Base-by-base conservation (phyloP, 2,797 vertebrate species). In the Gephyroberyx darwinii region DNA sequence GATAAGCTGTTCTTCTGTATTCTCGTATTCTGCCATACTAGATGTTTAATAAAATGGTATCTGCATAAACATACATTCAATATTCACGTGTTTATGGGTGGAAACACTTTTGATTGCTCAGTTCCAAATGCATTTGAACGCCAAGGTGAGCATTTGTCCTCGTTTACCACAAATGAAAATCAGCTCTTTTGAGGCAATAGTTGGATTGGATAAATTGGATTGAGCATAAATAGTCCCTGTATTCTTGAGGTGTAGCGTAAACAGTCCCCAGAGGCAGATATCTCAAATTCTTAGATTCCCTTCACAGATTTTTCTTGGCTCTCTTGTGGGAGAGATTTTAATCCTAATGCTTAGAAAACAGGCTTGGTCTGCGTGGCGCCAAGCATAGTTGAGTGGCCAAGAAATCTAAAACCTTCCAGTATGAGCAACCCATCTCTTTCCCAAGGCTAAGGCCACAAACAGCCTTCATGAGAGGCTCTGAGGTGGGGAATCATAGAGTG, bases 281-380 rank as follows among this genome's bases (percentile, higher is more conserved):
- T 80, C 72, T 81, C 79, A 66, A 66, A 87, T 87, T 84, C 78
- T 79, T 30, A 33, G n/a, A 77, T 88, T 75, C 70, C 39, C 56
- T 74, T 81, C 84, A 83, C 79, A 73, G 72, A 75, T 81, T 80
- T 81, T 76, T 79, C 65, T 81, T 73, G 75, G 74, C 69, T 3
- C 16, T 70, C 19, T 7, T 54, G 66, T 59, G 62, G 62, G 58
- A 77, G 53, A 58, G 63, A 78, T 81, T 83, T 88, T 79, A 77
- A 85, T 90, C 80, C 66, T 67, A 54, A 65, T 56, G 75, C 77
- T 80, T 66, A 22, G 56, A 84, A 88, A 88, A 87, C 71, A 85
- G 79, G 58, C 65, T 19, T 6, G 65, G 72, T 58, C 78, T 75
- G 76, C 71, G 75, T 58, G 81, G 66, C 53, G 54, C 86, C 53